phyloP scores from a whole-genome alignment of 2,113 vertebrate species.

The Pleuronectes platessa region DNA sequence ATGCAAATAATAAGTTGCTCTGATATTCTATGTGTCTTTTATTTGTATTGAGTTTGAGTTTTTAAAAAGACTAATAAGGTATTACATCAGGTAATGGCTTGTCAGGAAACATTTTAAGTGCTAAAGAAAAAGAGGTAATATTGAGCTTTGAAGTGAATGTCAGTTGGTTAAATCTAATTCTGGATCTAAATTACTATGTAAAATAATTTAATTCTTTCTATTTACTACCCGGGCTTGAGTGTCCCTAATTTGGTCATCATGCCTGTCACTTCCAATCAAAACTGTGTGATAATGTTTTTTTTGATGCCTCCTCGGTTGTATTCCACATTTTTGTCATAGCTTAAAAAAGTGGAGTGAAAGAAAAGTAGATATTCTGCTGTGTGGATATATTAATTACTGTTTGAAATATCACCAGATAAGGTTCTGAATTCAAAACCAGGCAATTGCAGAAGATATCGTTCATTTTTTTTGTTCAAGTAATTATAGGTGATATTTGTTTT shows the following conservation, averaged over 20 bases:
- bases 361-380: background rate
- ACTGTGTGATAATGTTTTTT: background rate
- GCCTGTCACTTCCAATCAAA: background rate
- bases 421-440: background rate
- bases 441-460: background rate
- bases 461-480: background rate
- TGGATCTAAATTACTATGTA: background rate
- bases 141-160: background rate
- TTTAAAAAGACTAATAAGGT: background rate
- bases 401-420: background rate
- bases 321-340: background rate
- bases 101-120: conserved; percentile 9
- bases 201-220: background rate
- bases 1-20: conserved; percentile 4
- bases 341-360: background rate
- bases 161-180: background rate
- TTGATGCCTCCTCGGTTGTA: background rate
- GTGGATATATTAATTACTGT: background rate
- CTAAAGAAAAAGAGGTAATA: background rate
- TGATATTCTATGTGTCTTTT: background rate
- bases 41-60: conserved; percentile 2
- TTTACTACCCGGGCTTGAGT: background rate
- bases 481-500: background rate
- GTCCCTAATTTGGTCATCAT: background rate
- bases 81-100: conserved; percentile 8